These are phyloP conservation scores for Tetramorium parvispinum DNA, from an alignment of 1,140 invertebrate species.

Conservation along the genomic window DNA sequence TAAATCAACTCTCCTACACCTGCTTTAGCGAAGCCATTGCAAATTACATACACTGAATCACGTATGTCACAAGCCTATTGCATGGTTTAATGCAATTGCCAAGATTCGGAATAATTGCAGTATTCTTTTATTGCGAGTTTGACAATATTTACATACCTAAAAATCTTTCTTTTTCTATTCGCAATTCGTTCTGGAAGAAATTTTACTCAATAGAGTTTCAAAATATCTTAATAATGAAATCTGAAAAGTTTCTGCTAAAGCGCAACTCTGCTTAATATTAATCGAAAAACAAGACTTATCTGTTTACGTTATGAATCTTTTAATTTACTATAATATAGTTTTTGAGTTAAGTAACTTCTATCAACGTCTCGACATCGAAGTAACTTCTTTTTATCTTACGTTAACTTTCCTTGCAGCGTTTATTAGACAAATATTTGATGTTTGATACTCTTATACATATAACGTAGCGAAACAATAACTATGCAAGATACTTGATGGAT, in stretches of 20 bases:
- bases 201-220: background rate
- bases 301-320: background rate
- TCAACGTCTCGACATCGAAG: background rate
- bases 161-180: background rate
- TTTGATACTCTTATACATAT: background rate
- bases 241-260: background rate
- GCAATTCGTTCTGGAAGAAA: background rate
- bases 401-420: background rate
- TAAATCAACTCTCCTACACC: constrained; percentile 33
- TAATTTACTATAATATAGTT: background rate
- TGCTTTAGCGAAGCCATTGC: constrained; percentile 12
- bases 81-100: background rate
- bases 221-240: background rate
- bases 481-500: background rate
- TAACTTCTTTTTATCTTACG: background rate
- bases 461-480: background rate
- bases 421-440: background rate
- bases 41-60: constrained; percentile 32
- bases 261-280: background rate
- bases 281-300: background rate
- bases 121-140: background rate
- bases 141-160: background rate
- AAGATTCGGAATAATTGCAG: background rate
- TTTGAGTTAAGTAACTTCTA: background rate
- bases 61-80: background rate